Base-by-base conservation (phyloP, 2,888 invertebrate species). In the Lasioglossum pauxillum region DNA sequence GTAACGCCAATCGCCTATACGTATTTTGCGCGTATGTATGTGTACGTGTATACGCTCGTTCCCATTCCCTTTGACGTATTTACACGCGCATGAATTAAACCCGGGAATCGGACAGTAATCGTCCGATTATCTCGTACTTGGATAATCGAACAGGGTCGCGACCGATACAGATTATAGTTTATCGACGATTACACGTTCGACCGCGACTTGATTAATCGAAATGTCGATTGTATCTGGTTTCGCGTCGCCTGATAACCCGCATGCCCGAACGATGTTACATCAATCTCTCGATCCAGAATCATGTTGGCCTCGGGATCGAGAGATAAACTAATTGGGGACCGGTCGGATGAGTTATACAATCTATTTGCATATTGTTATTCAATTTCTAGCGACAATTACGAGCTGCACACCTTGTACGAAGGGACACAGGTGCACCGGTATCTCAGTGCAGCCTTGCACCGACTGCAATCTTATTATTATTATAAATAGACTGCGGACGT, bases 1-100 rank as follows among this genome's bases (percentile, higher is more conserved):
- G 79, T 81, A 89, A 88, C 74, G 85, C 90, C 87, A 87, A 85
- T 90, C 84, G 88, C 60, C 49, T 71, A 73, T 10, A n/a, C 27
- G 5, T 49, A 49, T 53, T n/a, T 1, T 53, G 3, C n/a, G 2
- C 2, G 2, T 53, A n/a, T 53, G 53, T 3, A 23, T 8, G 10
- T n/a, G 3, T 3, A 8, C 23, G 31, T 81, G 41, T 23, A 19
- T 23, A 19, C 67, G 35, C 16, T 60, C 82, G 71, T 71, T 84
- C 27, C 27, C 79, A 27, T 81, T 49, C 85, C 80, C 82, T 78
- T 79, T 67, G 67, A 80, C 73, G 82, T 78, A 82, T 80, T 81
- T 78, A 78, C 87, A 84, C 80, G 83, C 35, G 85, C 69, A 81
- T 60, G 78, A 82, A 86, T 86, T 81, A 85, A 78, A 76, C 46